Base-by-base conservation (phyloP, 1,140 invertebrate species). In the Drosophila ogumai region DNA sequence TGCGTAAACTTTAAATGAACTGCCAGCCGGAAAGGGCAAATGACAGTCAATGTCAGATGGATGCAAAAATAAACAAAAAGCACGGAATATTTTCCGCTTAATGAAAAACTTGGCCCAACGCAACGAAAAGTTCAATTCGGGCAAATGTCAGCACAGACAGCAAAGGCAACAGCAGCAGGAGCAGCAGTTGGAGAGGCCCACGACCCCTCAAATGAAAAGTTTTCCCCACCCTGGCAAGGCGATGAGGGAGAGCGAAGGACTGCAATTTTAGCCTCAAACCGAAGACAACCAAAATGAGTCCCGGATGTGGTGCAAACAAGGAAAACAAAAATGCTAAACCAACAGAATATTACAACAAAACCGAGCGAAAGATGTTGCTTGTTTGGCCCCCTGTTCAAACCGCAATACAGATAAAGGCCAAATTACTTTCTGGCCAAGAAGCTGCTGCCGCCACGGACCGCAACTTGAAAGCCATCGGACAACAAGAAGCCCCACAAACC, bases 361-460 rank as follows among this genome's bases (percentile, higher is more conserved):
- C 47, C 28, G 54, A 34, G 72, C 38, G 12, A 65, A 76, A 75
- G 72, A 52, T 66, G 46, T 46, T 46, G 64, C 57, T 43, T 25
- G 46, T 19, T 67, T 65, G 54, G 74, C 64, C 46, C 47, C 38
- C 85, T 88, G 81, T 75, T 88, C 76, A 90, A 88, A 81, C 85
- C 85, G 85, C 85, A 85, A 81, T 81, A 88, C 81, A 88, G 85
- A 88, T 88, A 88, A 85, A 90, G 86, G 81, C 74, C 85, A 88
- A 88, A 85, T 90, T 90, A 90, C 85, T 85, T 88, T 88, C 73
- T 90, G 85, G 85, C 85, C 85, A 88, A 90, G 85, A 81, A 76
- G 76, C 49, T 81, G 47, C 25, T 49, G 85, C 73, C 76, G 40
- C 82, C 82, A 86, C 68, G 57, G 66, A 76, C 79, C 81, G 61